Percentiles rank a stretch among this genome's conserved stretches.
Evolutionary conservation across 2,888 invertebrate species (phyloP).

Genomic region (Tridacna crocea): DNA sequence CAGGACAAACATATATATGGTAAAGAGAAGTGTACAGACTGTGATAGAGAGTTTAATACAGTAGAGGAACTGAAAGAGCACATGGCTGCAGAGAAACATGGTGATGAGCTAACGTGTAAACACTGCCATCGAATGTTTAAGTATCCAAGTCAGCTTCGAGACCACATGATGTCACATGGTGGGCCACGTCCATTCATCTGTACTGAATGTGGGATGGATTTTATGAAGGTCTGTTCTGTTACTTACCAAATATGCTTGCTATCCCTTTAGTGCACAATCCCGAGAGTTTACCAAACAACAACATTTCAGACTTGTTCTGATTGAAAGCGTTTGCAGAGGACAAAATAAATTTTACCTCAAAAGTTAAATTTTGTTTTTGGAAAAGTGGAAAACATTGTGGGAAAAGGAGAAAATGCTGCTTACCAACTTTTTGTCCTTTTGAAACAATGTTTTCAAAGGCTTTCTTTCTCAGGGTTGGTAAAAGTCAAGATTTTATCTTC

Average conservation of each 20-base stretch:
- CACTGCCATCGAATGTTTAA: slow-evolving; percentile 79
- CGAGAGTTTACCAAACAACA: no score
- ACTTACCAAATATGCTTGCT: background rate
- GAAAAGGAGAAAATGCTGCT: no score
- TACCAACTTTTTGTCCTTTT: no score
- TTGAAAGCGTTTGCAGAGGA: no score
- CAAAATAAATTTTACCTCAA: no score
- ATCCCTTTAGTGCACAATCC: no score
- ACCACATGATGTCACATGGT: slow-evolving; percentile 82
- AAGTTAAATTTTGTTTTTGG: no score
- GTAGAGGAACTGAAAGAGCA: slow-evolving; percentile 74
- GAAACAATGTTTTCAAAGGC: no score
- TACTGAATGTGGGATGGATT: slow-evolving; percentile 84
- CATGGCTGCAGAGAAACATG: slow-evolving; percentile 70
- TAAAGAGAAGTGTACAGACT: slow-evolving; percentile 75
- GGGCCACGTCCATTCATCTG: slow-evolving; percentile 83
- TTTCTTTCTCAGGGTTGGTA: no score
- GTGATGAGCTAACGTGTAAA: slow-evolving; percentile 74
- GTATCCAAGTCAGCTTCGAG: slow-evolving; percentile 84
- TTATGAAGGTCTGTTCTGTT: slow-evolving; percentile 81
- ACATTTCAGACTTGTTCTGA: no score
- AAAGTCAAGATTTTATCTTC: no score
- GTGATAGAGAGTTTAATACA: slow-evolving; percentile 73
- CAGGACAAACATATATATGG: slow-evolving; percentile 69
- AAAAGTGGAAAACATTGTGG: no score